Percentiles rank a stretch among this genome's conserved stretches.
These are phyloP conservation scores for Clavelina lepadiformis DNA, from an alignment of 23 tunicate species.

Conservation along the genomic window DNA sequence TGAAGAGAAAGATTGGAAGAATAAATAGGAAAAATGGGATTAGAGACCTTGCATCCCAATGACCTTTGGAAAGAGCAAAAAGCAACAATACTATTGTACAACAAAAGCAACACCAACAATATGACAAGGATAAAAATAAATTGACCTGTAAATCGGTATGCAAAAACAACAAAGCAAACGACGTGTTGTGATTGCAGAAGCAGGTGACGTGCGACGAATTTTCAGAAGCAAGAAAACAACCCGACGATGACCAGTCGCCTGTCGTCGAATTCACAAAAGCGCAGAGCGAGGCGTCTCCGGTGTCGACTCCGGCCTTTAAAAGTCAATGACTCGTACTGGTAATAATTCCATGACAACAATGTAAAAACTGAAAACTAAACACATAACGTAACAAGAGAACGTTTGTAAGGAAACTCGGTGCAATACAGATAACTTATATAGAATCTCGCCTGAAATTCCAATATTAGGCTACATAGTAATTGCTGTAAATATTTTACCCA, in stretches of 20 bases:
- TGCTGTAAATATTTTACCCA: background rate
- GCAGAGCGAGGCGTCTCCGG: background rate
- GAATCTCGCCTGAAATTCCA: too few relatives aligned
- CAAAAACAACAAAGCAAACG: constrained; percentile 80
- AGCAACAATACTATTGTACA: too few relatives aligned
- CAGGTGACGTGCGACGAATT: constrained; percentile 61
- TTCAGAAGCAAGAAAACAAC: constrained; percentile 23
- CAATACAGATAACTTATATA: too few relatives aligned
- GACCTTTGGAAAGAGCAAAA: too few relatives aligned
- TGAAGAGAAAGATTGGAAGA: background rate
- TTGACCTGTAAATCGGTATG: constrained; percentile 68
- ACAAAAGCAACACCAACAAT: too few relatives aligned
- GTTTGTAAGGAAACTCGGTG: too few relatives aligned
- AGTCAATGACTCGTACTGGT: too few relatives aligned
- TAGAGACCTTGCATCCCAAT: background rate
- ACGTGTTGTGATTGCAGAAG: constrained; percentile 84
- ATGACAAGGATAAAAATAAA: too few relatives aligned
- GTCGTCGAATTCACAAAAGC: constrained; percentile 17
- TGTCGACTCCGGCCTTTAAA: background rate
- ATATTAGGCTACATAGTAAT: too few relatives aligned
- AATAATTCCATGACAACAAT: too few relatives aligned
- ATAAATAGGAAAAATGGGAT: background rate
- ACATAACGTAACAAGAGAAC: too few relatives aligned
- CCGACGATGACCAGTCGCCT: constrained; percentile 29
- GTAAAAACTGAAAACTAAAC: too few relatives aligned